These are phyloP conservation scores for Austrofundulus limnaeus DNA, from an alignment of 2,113 vertebrate species.

Conservation along the genomic window DNA sequence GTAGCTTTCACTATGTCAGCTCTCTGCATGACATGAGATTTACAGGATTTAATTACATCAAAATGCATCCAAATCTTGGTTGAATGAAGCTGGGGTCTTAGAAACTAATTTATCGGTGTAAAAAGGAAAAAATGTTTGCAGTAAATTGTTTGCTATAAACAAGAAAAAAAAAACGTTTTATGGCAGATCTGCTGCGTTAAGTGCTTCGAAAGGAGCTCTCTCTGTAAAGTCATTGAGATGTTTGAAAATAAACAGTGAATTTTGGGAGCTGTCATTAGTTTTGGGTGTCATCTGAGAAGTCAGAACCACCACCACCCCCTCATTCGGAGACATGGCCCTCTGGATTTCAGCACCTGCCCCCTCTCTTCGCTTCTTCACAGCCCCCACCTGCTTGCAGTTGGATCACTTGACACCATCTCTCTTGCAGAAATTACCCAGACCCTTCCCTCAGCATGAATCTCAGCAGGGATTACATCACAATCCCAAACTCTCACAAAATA, in stretches of 20 bases:
- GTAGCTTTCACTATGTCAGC: constrained; percentile 32
- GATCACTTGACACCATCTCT: constrained; percentile 72
- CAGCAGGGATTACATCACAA: constrained; percentile 32
- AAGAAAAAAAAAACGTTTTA: too few species aligned
- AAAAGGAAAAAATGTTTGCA: too few species aligned
- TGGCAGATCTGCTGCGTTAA: neutral
- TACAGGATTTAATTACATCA: constrained; percentile 23
- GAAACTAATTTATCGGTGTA: neutral
- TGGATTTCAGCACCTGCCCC: constrained; percentile 58
- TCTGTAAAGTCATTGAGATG: constrained; percentile 57
- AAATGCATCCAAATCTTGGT: constrained; percentile 10
- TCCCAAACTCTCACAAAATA: constrained; percentile 35
- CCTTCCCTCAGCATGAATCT: constrained; percentile 26
- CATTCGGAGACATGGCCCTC: constrained; percentile 25
- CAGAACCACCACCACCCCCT: constrained; percentile 18
- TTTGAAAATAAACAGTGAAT: constrained; percentile 72
- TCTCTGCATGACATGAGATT: constrained; percentile 21
- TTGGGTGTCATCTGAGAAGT: constrained; percentile 73
- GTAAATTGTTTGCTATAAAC: too few species aligned
- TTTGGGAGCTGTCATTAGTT: constrained; percentile 67
- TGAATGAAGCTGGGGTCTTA: neutral
- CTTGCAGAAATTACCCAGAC: constrained; percentile 59
- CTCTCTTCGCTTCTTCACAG: neutral
- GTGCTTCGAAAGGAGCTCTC: constrained; percentile 35
- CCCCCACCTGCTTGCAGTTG: constrained; percentile 32